Evolutionary conservation across 2,113 vertebrate species (phyloP), one percentile per base, ranked within the genome.

Genomic region (Equus przewalskii): DNA sequence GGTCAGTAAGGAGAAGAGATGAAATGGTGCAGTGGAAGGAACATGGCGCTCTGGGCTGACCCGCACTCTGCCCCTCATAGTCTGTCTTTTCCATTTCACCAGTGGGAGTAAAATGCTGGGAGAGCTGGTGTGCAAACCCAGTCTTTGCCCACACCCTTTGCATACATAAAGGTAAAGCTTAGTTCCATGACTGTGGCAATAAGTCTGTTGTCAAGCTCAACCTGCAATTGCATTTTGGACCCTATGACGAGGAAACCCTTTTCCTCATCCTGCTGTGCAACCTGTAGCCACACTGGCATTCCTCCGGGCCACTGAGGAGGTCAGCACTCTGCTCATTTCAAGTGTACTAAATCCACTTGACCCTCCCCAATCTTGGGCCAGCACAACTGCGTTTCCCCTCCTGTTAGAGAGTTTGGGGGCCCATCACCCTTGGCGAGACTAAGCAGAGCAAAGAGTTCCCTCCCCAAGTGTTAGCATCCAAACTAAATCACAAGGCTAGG

Each of bases 41-140:
- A 54, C 5, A 2, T 1, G 3, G 65, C 1, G 0, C 24, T 24
- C 6, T 58, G 41, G 4, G 7, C 11, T 22, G 5, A n/a, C 36
- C 9, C 9, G 7, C 1, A 0, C 6, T 67, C 60, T 19, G 1
- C 54, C 44, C 49, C 14, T 10, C 26, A 1, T 6, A 0, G 9
- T 0, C 12, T 7, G 0, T 19, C 16, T 3, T 36, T 62, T 33
- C 44, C n/a, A 28, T 30, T 19, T 30, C 26, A 30, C 36, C 24
- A 2, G 1, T 4, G 30, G 60, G 30, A 62, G 65, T n/a, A 41
- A 78, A 78, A 70, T 1, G 0, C 44, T 46, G 0, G 8, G 69
- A 76, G 46, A 26, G 14, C 7, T 15, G 1, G 3, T 44, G 56
- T 46, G 16, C 24, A 67, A 62, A 64, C 10, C 6, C 19, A 36